Conservation (phyloP, 2,888 invertebrate genomes). For the Sarcophaga variegata region DNA sequence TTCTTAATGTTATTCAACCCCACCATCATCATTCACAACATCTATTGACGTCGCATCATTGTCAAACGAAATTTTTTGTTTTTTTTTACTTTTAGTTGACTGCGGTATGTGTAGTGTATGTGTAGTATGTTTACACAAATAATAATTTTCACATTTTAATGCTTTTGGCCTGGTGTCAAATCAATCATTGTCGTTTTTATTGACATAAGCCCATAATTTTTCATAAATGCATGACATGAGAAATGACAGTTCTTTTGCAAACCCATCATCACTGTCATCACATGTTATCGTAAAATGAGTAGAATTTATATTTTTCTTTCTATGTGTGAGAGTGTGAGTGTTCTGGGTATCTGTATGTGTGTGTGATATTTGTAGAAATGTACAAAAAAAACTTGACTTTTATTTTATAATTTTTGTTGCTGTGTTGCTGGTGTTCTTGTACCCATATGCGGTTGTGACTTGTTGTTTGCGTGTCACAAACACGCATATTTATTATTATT, state of each 20-base stretch:
- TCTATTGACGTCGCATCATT: too few relatives aligned
- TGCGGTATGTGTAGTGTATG: slow-evolving; percentile 7
- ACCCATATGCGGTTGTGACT: slow-evolving; percentile 44
- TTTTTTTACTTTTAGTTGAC: slow-evolving; percentile 28
- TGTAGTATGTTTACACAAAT: slow-evolving; percentile 65
- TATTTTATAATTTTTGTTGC: too few relatives aligned
- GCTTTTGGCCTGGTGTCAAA: slow-evolving; percentile 77
- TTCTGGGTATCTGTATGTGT: background rate
- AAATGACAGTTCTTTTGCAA: slow-evolving; percentile 80
- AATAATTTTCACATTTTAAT: slow-evolving; percentile 70
- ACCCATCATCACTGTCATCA: slow-evolving; percentile 73
- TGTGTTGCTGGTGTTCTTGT: too few relatives aligned
- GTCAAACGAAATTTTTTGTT: slow-evolving; percentile 1
- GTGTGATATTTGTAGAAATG: background rate
- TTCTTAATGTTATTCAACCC: too few relatives aligned
- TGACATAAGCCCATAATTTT: slow-evolving; percentile 81
- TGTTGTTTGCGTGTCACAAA: slow-evolving; percentile 60
- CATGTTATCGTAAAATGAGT: slow-evolving; percentile 67
- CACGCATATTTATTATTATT: slow-evolving; percentile 57
- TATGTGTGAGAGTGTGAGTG: slow-evolving; percentile 3
- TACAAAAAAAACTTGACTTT: too few relatives aligned
- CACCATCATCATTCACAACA: too few relatives aligned
- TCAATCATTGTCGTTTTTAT: slow-evolving; percentile 79
- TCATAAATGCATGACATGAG: slow-evolving; percentile 78
- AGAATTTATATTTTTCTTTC: slow-evolving; percentile 39